Base-by-base conservation (phyloP, 2,888 invertebrate species). In the Morpho deidamia region DNA sequence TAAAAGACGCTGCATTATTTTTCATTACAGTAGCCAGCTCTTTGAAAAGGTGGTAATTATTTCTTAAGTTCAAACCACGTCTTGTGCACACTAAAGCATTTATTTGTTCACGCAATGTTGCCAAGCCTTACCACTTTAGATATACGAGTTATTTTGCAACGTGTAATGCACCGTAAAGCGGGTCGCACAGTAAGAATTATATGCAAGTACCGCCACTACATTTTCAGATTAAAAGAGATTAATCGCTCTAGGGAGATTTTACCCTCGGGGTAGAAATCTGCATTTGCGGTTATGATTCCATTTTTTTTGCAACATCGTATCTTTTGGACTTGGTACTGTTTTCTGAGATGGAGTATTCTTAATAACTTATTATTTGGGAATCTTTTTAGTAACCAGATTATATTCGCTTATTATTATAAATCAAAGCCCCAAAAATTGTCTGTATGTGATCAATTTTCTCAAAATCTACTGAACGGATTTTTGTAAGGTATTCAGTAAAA, bases 191-290 rank as follows among this genome's bases (percentile, higher is more conserved):
- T 42, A 49, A 49, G 51, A 62, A 64, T 62, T 61, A 58, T 59
- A 58, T 53, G 58, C 56, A 60, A 60, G 60, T 35, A 44, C 51
- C 50, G 48, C 59, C 62, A 58, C 56, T 45, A 47, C 49, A 49
- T 49, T 57, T 44, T 55, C 51, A 53, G 62, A 62, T 66, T 63
- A 61, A 60, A 55, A 55, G 58, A 60, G 60, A 62, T 64, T 62
- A 65, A 64, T 64, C 62, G 63, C 65, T 66, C 52, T 60, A 57
- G 64, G 62, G 33, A 44, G 65, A 67, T 70, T 23, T 67, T 49
- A 49, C 49, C 49, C 49, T 49, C 41, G 49, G 49, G 49, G 49
- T 49, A 49, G 35, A 49, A 49, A 49, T 49, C 42, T 49, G 49
- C 49, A 49, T 49, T 23, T 42, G 42, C 49, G 35, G 49, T 42